These are phyloP conservation scores for Netelia fuscicornis DNA, from an alignment of 2,888 invertebrate genomes.

Conservation along the genomic window DNA sequence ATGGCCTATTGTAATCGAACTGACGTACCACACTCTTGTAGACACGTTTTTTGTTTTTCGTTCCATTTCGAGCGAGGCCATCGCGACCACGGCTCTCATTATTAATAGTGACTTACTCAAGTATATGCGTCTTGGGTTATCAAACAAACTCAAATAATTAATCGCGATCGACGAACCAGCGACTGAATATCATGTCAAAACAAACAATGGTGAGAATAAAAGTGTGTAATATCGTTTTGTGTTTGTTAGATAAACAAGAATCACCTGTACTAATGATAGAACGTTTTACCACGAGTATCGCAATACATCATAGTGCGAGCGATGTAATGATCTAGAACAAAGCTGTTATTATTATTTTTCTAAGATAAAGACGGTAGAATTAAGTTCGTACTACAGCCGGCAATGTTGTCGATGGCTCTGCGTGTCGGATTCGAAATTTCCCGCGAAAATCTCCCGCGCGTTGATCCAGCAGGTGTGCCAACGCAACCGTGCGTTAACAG, in stretches of 20 bases:
- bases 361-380: too few species aligned
- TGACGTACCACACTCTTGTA: slow-evolving; percentile 45
- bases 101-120: neutral
- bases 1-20: slow-evolving; percentile 67
- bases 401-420: slow-evolving; percentile 21
- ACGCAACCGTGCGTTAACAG: slow-evolving; percentile 55
- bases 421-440: slow-evolving; percentile 68
- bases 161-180: slow-evolving; percentile 38
- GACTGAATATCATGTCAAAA: slow-evolving; percentile 53
- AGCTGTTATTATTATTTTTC: too few species aligned
- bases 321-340: neutral
- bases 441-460: slow-evolving; percentile 68
- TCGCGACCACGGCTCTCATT: slow-evolving; percentile 14
- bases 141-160: slow-evolving; percentile 8
- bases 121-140: neutral
- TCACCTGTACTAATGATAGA: neutral
- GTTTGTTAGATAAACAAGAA: slow-evolving; percentile 47
- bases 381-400: slow-evolving; percentile 10
- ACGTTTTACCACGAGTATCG: neutral
- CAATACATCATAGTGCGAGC: neutral
- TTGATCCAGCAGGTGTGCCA: slow-evolving; percentile 71
- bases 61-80: slow-evolving; percentile 18
- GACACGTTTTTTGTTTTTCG: slow-evolving; percentile 20
- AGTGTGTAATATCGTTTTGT: slow-evolving; percentile 60
- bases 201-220: slow-evolving; percentile 56